phyloP scores from a whole-genome alignment of 2,888 invertebrate species.

The Patella caerulea region DNA sequence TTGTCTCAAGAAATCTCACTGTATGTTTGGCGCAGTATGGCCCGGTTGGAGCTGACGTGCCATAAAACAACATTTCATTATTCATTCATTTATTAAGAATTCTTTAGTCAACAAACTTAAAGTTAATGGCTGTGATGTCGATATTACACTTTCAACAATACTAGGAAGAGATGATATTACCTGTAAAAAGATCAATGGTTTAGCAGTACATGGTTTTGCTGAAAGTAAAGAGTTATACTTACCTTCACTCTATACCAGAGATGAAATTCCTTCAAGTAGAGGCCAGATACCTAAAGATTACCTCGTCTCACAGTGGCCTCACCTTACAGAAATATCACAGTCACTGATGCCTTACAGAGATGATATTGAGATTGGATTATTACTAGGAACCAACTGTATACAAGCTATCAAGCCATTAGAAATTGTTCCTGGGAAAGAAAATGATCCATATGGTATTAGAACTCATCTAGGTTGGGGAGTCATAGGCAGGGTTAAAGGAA shows the following conservation, averaged over 20 bases:
- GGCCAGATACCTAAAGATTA: conserved; percentile 12
- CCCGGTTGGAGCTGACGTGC: too few relatives aligned
- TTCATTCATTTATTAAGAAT: neutral
- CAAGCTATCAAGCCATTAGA: conserved; percentile 6
- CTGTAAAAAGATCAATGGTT: conserved; percentile 12
- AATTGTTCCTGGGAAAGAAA: conserved; percentile 5
- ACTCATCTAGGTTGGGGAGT: conserved; percentile 18
- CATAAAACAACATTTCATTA: too few relatives aligned
- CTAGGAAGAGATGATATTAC: neutral
- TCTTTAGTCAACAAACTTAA: neutral
- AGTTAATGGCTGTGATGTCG: neutral
- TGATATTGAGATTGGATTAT: neutral
- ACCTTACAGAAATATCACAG: conserved; percentile 3
- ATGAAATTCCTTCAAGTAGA: neutral
- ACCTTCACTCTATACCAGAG: conserved; percentile 7
- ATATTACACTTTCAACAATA: conserved; percentile 15
- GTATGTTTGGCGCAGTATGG: too few relatives aligned
- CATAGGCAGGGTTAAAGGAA: conserved; percentile 6
- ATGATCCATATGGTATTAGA: conserved; percentile 13
- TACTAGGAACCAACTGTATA: neutral
- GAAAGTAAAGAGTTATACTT: neutral
- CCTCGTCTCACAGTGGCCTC: neutral
- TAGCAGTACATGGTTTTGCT: neutral
- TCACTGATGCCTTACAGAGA: conserved; percentile 9
- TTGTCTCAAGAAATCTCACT: too few relatives aligned